Evolutionary conservation across 2,113 vertebrate genomes (phyloP).

Genomic region (Rhineura floridana): DNA sequence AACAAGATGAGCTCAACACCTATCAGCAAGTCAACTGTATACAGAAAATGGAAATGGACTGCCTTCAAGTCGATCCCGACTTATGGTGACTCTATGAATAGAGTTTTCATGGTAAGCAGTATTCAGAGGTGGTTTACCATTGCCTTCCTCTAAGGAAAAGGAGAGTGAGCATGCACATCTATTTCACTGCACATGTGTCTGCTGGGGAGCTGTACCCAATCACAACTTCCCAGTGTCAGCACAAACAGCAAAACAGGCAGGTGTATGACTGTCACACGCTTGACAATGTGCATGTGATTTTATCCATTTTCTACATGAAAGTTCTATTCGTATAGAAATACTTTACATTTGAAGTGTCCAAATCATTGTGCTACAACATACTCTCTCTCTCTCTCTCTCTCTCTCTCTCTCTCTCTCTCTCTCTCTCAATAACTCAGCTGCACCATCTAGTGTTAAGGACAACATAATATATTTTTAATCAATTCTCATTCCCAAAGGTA

Average conservation of each 20-base stretch:
- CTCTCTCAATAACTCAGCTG: conserved; percentile 68
- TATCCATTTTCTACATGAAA: background rate
- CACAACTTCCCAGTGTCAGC: background rate
- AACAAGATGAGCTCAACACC: too few relatives aligned
- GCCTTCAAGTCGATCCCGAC: too few relatives aligned
- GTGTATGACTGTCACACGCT: background rate
- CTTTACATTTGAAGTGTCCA: background rate
- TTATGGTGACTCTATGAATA: too few relatives aligned
- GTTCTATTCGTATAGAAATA: background rate
- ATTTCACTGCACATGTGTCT: background rate
- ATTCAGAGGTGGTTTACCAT: too few relatives aligned
- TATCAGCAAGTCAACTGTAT: too few relatives aligned
- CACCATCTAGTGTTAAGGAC: conserved; percentile 75
- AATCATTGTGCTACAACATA: background rate
- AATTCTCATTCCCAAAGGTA: background rate
- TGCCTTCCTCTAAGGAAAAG: too few relatives aligned
- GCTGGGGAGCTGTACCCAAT: background rate
- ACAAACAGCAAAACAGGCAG: background rate
- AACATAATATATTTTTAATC: background rate
- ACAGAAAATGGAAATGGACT: too few relatives aligned
- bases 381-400: conserved; percentile 14
- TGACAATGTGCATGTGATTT: background rate
- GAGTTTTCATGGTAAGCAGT: too few relatives aligned
- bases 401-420: conserved; percentile 19
- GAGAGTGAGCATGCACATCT: too few relatives aligned